A percentile compares a stretch with the other conserved stretches of the same genome.
Evolutionary conservation across 2,797 vertebrate genomes (phyloP).

Genomic region (Hoplostethus atlanticus): DNA sequence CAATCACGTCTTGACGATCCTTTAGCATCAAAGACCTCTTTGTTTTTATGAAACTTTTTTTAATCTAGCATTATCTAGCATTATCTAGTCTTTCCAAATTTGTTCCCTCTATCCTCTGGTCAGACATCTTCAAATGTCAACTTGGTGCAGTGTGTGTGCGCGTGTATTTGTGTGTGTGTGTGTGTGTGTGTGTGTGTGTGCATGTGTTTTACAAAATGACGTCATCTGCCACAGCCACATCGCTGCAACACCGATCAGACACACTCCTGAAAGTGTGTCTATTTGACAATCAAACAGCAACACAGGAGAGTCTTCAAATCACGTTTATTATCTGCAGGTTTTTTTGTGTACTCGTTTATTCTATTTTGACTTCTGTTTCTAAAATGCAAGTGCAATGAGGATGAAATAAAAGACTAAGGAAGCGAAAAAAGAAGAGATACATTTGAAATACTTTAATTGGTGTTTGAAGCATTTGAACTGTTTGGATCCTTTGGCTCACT

Average conservation of each 20-base stretch:
- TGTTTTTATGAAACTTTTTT: too few relatives aligned
- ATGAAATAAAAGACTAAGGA: neutral
- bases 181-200: neutral
- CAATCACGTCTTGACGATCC: neutral
- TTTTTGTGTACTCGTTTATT: slow-evolving; percentile 35
- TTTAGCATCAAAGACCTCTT: too few relatives aligned
- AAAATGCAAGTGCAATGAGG: slow-evolving; percentile 16
- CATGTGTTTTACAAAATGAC: neutral
- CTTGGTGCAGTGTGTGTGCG: neutral
- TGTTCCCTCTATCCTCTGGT: slow-evolving; percentile 12
- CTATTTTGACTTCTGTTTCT: slow-evolving; percentile 36
- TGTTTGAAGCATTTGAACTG: slow-evolving; percentile 42
- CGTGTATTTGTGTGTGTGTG: slow-evolving; percentile 4
- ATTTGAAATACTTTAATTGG: slow-evolving; percentile 45
- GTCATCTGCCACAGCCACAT: slow-evolving; percentile 1
- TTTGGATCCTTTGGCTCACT: slow-evolving; percentile 21
- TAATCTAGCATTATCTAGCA: neutral
- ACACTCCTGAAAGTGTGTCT: neutral
- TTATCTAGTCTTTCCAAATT: neutral
- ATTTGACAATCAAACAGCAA: neutral
- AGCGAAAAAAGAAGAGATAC: neutral
- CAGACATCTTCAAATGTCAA: slow-evolving; percentile 1
- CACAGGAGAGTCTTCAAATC: neutral
- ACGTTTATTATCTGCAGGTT: slow-evolving; percentile 30
- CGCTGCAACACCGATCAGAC: slow-evolving; percentile 6